Base-by-base conservation (phyloP, 2,797 vertebrate species). In the Leptatherina wallacei region DNA sequence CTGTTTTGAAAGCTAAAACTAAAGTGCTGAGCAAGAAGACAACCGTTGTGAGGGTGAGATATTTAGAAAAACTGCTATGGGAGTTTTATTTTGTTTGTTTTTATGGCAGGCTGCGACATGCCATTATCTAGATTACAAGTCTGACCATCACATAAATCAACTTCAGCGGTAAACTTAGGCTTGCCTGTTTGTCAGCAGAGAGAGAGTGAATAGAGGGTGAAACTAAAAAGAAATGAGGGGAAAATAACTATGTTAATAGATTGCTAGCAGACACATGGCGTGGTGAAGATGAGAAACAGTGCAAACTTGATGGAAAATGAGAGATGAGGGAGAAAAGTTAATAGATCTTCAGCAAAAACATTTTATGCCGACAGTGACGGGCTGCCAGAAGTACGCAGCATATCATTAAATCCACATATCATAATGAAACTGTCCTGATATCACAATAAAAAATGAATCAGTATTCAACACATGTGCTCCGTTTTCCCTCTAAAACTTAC, bases 81-180 rank as follows among this genome's bases (percentile, higher is more conserved):
- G n/a, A n/a, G n/a, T n/a, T 72, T 86, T 73, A 3, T 32, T 18
- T 42, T 16, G 14, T 42, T 64, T 68, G 51, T 77, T 77, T 78
- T 72, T n/a, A 10, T 36, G 22, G 10, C 63, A 10, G 38, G 55
- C 76, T 54, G 65, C 63, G 30, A 67, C 73, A 78, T 65, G 40
- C 38, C 66, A 64, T 84, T 82, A 84, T 84, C 67, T 80, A 75
- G 69, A 85, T 88, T 80, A 84, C 62, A 75, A 77, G 75, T 73
- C 61, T 52, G 65, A 24, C 42, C 47, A 2, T 65, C 71, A 79
- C 65, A 81, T 80, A 65, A 83, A 73, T 85, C 77, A 81, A 62
- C 58, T 61, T 69, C 73, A 72, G 67, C 27, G 12, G 20, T n/a
- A 67, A 65, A 61, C 59, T 56, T 60, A 16, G 71, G 18, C 33